These are phyloP conservation scores for Indicator maculatus DNA, from an alignment of 2,113 vertebrate genomes.

Conservation along the genomic window DNA sequence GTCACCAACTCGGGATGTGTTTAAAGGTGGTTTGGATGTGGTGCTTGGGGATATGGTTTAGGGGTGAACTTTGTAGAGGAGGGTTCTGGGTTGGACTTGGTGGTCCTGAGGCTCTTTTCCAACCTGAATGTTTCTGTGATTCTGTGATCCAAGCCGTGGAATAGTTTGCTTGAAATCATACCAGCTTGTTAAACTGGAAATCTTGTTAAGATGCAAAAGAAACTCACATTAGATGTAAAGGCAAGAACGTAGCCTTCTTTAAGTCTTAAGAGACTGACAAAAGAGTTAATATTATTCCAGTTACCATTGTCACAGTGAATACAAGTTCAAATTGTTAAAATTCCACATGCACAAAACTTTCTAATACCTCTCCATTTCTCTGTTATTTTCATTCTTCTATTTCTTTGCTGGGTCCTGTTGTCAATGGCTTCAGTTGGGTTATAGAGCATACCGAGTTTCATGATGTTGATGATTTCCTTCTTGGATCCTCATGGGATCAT, in stretches of 20 bases:
- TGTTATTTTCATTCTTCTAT: background rate
- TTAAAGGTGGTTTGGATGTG: no score
- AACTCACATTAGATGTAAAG: background rate
- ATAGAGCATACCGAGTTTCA: fast-evolving
- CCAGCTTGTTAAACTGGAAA: background rate
- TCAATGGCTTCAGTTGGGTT: background rate
- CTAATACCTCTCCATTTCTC: background rate
- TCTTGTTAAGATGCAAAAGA: background rate
- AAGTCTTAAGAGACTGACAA: background rate
- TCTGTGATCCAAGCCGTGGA: background rate
- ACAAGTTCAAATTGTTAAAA: background rate
- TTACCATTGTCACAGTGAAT: background rate
- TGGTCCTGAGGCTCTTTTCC: no score
- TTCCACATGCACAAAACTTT: background rate
- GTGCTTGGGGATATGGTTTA: no score
- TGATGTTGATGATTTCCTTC: background rate
- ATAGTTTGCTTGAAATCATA: background rate
- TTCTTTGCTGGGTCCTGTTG: background rate
- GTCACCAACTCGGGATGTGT: no score
- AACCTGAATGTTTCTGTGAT: no score
- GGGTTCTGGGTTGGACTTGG: no score
- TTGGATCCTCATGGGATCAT: background rate
- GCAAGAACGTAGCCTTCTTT: background rate
- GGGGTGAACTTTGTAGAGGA: no score
- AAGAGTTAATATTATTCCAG: background rate